Percentiles rank a stretch among this genome's conserved stretches.
phyloP scores from a whole-genome alignment of 2,888 invertebrate genomes.

The Sinohyriopsis cumingii region DNA sequence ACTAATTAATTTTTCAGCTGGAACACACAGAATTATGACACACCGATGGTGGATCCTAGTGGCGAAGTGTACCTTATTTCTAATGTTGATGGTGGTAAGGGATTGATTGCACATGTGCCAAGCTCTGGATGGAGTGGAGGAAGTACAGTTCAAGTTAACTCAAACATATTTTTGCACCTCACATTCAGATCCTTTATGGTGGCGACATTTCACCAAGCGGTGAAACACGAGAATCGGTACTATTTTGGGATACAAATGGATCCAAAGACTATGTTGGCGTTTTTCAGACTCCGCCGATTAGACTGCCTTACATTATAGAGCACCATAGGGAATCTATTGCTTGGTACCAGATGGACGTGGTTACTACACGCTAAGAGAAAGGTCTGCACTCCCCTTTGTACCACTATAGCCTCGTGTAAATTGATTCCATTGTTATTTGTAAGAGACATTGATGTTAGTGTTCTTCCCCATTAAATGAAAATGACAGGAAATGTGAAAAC shows the following conservation, averaged over 20 bases:
- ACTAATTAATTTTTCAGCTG: slow-evolving; percentile 10
- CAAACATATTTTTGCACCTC: slow-evolving; percentile 22
- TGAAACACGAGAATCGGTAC: slow-evolving; percentile 12
- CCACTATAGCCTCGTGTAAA: slow-evolving; percentile 15
- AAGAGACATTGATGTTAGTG: too few species aligned
- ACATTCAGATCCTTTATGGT: slow-evolving; percentile 22
- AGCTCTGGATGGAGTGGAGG: slow-evolving; percentile 28
- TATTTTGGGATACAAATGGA: slow-evolving; percentile 28
- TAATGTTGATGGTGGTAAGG: slow-evolving; percentile 12
- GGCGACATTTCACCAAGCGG: slow-evolving; percentile 44
- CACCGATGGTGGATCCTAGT: slow-evolving; percentile 18
- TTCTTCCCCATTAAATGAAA: too few species aligned
- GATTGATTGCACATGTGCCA: slow-evolving; percentile 34
- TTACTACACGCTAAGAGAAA: slow-evolving; percentile 38
- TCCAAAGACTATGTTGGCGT: slow-evolving; percentile 23
- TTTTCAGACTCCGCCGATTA: slow-evolving; percentile 14
- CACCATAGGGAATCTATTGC: slow-evolving; percentile 39
- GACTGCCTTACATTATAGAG: slow-evolving; percentile 32
- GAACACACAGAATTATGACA: slow-evolving; percentile 25
- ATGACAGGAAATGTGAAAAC: too few species aligned
- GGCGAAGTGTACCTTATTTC: slow-evolving; percentile 23
- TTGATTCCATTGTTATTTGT: too few species aligned
- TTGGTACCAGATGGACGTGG: slow-evolving; percentile 35
- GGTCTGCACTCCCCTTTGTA: slow-evolving; percentile 30
- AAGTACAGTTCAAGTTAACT: slow-evolving; percentile 16